Evolutionary conservation across 2,888 invertebrate species (phyloP), one percentile per base, ranked within the genome.

Genomic region (Andricus quercusramuli): DNA sequence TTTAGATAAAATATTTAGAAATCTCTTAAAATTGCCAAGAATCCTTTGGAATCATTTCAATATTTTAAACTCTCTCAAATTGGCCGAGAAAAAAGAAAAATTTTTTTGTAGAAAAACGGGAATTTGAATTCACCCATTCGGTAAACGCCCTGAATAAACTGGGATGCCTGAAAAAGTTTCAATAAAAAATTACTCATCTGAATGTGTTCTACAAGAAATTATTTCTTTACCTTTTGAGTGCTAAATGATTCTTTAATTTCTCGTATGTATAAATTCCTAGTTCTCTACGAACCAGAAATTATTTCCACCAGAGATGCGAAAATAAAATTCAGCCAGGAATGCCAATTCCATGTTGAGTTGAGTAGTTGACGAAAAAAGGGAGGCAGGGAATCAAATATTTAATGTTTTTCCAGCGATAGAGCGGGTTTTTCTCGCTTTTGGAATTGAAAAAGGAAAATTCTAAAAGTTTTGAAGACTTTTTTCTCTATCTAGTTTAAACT

Each of bases 291-390:
- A 5, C 17, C 47, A 47, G 56, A n/a, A 56, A n/a, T 56, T 56
- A 56, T 56, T 56, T 56, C 3, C 56, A 56, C 56, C 9, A 56
- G 56, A n/a, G n/a, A 56, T 56, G 56, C 8, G n/a, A n/a, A 56
- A 47, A 56, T 56, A 56, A 56, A 56, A 56, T 56, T 56, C n/a
- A n/a, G 56, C n/a, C n/a, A 56, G n/a, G 17, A 56, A n/a, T n/a
- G 11, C 56, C 56, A 56, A n/a, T n/a, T 56, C 56, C n/a, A n/a
- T n/a, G 56, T 11, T n/a, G n/a, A n/a, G 56, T 51, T 51, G 20
- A 51, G 6, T 9, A n/a, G n/a, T n/a, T 56, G 56, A 56, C n/a
- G 56, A 56, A 56, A 56, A 56, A 56, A 56, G 9, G 9, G 56
- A 56, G 17, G 3, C 0, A 56, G n/a, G 17, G 1, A n/a, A 56